A percentile compares a stretch with the other conserved stretches of the same genome.
Evolutionary conservation across 2,888 invertebrate genomes (phyloP).

Genomic region (Acanthosepion pharaonis): DNA sequence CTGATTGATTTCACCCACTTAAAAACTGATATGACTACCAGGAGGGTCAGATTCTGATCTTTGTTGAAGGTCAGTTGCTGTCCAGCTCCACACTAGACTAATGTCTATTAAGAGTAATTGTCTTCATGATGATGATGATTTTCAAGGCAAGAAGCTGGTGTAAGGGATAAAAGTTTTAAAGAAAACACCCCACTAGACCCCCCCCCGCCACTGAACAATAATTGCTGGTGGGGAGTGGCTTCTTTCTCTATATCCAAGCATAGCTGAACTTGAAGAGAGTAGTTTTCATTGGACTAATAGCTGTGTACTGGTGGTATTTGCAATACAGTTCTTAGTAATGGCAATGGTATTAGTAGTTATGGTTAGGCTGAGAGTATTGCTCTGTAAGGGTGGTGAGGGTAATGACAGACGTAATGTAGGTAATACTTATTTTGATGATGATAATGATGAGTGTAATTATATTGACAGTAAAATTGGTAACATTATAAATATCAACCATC

Average conservation of each 20-base stretch:
- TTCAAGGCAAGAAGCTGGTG: neutral
- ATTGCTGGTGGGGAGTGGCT: neutral
- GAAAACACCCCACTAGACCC: neutral
- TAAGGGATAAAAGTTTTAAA: too few species aligned
- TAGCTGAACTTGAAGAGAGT: neutral
- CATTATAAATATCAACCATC: too few species aligned
- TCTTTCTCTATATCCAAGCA: neutral
- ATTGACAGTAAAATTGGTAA: neutral
- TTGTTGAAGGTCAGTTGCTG: constrained; percentile 5
- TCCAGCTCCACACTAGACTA: neutral
- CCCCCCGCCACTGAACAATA: neutral
- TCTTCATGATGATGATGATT: neutral
- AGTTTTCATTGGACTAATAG: neutral
- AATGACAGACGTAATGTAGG: too few species aligned
- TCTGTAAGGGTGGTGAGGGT: too few species aligned
- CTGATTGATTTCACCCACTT: constrained; percentile 1
- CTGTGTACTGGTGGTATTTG: neutral
- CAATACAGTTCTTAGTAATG: neutral
- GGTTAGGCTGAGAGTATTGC: neutral
- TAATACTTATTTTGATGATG: too few species aligned
- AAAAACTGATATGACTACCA: constrained; percentile 20
- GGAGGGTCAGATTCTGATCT: neutral
- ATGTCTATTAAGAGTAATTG: neutral
- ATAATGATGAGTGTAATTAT: neutral
- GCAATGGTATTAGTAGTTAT: neutral